These are phyloP conservation scores for Synanthedon andrenaeformis DNA, from an alignment of 2,888 invertebrate genomes.

Conservation along the genomic window DNA sequence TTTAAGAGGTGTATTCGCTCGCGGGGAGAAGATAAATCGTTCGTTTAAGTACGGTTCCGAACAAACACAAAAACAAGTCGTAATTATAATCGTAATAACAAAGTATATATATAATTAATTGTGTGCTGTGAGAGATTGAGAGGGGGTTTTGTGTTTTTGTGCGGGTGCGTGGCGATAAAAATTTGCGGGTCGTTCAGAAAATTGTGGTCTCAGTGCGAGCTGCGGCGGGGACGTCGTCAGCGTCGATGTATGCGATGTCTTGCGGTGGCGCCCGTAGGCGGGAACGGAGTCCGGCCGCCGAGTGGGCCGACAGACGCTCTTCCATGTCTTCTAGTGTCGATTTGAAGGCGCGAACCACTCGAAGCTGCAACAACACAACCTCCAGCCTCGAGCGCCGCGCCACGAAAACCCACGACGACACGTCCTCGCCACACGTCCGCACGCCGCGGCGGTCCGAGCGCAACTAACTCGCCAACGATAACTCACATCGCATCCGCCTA, in stretches of 20 bases:
- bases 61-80: neutral
- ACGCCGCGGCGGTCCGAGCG: neutral
- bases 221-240: slow-evolving; percentile 66
- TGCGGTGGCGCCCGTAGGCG: slow-evolving; percentile 78
- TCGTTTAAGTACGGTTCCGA: slow-evolving; percentile 36
- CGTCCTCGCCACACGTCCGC: slow-evolving; percentile 8
- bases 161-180: slow-evolving; percentile 21
- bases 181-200: slow-evolving; percentile 4
- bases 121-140: slow-evolving; percentile 3
- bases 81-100: neutral
- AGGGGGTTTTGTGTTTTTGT: slow-evolving; percentile 16
- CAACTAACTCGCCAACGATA: slow-evolving; percentile 18
- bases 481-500: slow-evolving; percentile 2
- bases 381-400: slow-evolving; percentile 56
- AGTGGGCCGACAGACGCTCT: slow-evolving; percentile 98
- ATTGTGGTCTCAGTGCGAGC: slow-evolving; percentile 15
- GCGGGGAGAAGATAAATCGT: slow-evolving; percentile 22
- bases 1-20: neutral
- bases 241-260: slow-evolving; percentile 88
- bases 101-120: neutral
- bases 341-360: slow-evolving; percentile 99
- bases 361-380: slow-evolving; percentile 87
- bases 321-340: slow-evolving; percentile 99
- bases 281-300: slow-evolving; percentile 93
- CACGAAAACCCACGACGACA: slow-evolving; percentile 30